Base-by-base conservation (phyloP, 1,140 invertebrate species). In the Scaptomyza graminum region DNA sequence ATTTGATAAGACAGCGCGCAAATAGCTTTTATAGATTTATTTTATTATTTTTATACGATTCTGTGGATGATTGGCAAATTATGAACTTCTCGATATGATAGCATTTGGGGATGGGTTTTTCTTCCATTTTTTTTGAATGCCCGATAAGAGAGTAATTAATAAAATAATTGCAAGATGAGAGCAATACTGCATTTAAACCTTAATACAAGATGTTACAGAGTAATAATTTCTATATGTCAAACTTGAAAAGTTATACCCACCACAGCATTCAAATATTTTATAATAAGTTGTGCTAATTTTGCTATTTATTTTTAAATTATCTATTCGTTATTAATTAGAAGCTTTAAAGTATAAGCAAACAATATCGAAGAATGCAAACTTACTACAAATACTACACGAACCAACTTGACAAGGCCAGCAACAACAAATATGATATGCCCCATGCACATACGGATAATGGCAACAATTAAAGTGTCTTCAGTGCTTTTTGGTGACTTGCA, bases 41-140 rank as follows among this genome's bases (percentile, higher is more conserved):
- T 67, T 49, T 61, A 55, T 72, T 59, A 55, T 72, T 59, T 73
- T 79, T 66, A 79, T 74, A 70, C 63, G 52, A 74, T 59, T 15
- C 9, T 34, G 31, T 66, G 34, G 25, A 67, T 74, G 71, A 83
- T 83, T 79, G 79, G 72, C 71, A 79, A 83, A 83, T 83, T 79
- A 74, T 70, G 61, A 70, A 43, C 64, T 41, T 22, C 65, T 34
- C 65, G 69, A 81, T 81, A 82, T 82, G 79, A 82, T 82, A 78
- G 74, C 67, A 18, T 7, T 3, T 39, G 37, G 47, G 63, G 60
- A 81, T 81, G 70, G 77, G 43, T 65, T 5, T 13, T 39, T 44
- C n/a, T 37, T 22, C 39, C n/a, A 3, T 8, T 67, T 52, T 41
- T n/a, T 37, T 2, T 8, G 22, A 22, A 50, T 16, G 9, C 22